Evolutionary conservation across 2,797 vertebrate genomes (phyloP).

Genomic region (Pitangus sulphuratus): DNA sequence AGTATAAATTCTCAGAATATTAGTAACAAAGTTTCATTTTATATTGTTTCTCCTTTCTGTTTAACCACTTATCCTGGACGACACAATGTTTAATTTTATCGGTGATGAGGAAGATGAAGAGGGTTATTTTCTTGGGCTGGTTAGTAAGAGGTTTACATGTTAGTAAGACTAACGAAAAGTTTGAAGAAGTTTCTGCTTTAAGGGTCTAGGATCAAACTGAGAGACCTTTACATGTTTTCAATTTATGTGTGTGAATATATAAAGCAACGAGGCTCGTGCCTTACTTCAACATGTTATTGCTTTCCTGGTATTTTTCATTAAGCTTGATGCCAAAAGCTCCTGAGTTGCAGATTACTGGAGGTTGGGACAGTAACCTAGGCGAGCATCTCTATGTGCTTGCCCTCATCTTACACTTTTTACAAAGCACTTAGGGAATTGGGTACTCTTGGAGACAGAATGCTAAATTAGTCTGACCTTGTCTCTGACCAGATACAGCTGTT

Average conservation of each 20-base stretch:
- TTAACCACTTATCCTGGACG: neutral
- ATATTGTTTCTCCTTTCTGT: neutral
- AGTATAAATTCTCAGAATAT: neutral
- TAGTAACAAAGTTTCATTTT: neutral
- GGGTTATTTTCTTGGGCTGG: neutral
- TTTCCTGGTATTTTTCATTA: conserved; percentile 58
- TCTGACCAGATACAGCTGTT: conserved; percentile 59
- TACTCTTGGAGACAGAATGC: conserved; percentile 12
- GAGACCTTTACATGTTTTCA: neutral
- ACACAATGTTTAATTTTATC: neutral
- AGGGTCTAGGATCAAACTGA: neutral
- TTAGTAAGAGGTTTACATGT: neutral
- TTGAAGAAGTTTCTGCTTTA: neutral
- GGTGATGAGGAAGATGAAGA: neutral
- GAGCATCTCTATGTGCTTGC: neutral
- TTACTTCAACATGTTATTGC: conserved; percentile 19
- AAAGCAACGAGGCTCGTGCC: neutral
- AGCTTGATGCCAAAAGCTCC: conserved; percentile 18
- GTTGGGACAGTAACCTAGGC: neutral
- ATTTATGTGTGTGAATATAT: neutral
- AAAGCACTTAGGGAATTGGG: conserved; percentile 31
- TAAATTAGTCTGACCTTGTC: conserved; percentile 58
- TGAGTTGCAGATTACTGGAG: conserved; percentile 1
- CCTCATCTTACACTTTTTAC: conserved; percentile 26
- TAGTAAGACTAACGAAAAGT: neutral